Percentiles rank a stretch among this genome's conserved stretches.
phyloP scores from a whole-genome alignment of 2,888 invertebrate species.

The Phengaris arion region DNA sequence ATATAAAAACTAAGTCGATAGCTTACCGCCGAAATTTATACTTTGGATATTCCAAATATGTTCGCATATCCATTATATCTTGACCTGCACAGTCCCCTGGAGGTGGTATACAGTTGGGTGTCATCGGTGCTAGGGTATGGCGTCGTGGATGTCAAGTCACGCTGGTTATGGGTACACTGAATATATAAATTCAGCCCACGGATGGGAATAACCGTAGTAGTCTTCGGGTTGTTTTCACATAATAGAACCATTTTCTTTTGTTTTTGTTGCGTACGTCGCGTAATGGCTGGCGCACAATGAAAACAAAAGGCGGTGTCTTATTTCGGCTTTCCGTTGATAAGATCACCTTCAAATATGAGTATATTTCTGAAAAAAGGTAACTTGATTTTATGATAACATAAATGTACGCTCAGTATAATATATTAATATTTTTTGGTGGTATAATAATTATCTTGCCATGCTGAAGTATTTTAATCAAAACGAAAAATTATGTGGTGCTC shows the following conservation, averaged over 20 bases:
- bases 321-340: slow-evolving; percentile 55
- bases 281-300: slow-evolving; percentile 75
- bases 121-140: slow-evolving; percentile 34
- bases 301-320: slow-evolving; percentile 74
- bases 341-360: slow-evolving; percentile 32
- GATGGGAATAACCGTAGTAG: slow-evolving; percentile 76
- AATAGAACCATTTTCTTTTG: slow-evolving; percentile 79
- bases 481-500: too few species aligned
- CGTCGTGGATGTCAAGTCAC: slow-evolving; percentile 49
- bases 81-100: slow-evolving; percentile 44
- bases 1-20: slow-evolving; percentile 80
- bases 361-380: slow-evolving; percentile 21
- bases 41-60: slow-evolving; percentile 79
- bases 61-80: slow-evolving; percentile 50
- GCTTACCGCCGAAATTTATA: slow-evolving; percentile 77
- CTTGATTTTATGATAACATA: slow-evolving; percentile 24
- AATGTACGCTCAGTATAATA: neutral
- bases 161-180: slow-evolving; percentile 62
- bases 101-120: neutral
- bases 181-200: slow-evolving; percentile 78
- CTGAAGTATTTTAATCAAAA: too few species aligned
- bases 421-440: neutral
- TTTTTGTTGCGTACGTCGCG: slow-evolving; percentile 74
- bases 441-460: neutral
- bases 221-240: slow-evolving; percentile 78